Conservation (phyloP, 2,113 vertebrate genomes). For the Progne subis region DNA sequence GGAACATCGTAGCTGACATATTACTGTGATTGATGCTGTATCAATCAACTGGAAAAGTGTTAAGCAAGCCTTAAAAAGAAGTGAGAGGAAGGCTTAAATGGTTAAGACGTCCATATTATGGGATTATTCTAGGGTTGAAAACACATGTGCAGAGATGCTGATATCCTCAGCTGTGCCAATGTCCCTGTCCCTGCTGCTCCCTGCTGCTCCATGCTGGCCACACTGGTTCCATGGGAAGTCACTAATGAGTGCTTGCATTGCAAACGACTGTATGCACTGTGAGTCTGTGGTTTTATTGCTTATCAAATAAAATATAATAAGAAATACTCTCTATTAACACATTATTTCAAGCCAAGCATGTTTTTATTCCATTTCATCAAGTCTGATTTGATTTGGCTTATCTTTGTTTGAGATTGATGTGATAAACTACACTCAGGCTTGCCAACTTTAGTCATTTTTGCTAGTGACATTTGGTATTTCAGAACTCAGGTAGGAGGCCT, state of each 20-base stretch:
- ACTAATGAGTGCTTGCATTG: neutral
- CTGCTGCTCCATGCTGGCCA: neutral
- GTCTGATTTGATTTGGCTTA: neutral
- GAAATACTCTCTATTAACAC: neutral
- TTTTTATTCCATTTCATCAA: neutral
- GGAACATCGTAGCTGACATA: neutral
- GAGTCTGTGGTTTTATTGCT: neutral
- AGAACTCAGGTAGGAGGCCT: neutral
- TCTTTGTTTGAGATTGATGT: neutral
- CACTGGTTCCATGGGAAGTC: neutral
- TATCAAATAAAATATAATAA: neutral
- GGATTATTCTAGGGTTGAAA: neutral
- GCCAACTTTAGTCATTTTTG: neutral
- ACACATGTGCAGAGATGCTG: neutral
- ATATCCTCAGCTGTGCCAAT: neutral
- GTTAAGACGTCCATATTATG: neutral
- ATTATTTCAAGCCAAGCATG: neutral
- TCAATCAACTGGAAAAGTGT: neutral
- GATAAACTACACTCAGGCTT: neutral
- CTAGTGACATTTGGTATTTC: neutral
- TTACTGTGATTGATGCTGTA: neutral
- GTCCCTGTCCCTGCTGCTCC: neutral
- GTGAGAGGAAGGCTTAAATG: neutral
- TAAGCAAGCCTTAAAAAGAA: slow-evolving; percentile 25
- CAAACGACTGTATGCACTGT: fast-evolving